phyloP scores from a whole-genome alignment of 2,888 invertebrate species.

The Polyommatus icarus region DNA sequence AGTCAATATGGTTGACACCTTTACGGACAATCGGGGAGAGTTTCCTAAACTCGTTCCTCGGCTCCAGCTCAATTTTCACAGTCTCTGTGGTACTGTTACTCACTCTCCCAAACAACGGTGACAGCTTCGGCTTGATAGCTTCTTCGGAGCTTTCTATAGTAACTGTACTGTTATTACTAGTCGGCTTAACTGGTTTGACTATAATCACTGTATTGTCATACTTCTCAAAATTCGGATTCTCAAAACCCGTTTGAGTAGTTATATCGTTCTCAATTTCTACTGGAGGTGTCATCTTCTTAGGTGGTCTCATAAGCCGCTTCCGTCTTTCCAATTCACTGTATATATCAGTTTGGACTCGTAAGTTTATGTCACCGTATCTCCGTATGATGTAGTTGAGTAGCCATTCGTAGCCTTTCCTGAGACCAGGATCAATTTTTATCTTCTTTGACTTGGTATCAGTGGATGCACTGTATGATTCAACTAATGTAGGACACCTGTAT shows the following conservation, averaged over 20 bases:
- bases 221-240: slow-evolving; percentile 67
- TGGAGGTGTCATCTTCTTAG: slow-evolving; percentile 59
- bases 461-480: slow-evolving; percentile 85
- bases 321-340: slow-evolving; percentile 78
- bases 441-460: slow-evolving; percentile 59
- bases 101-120: slow-evolving; percentile 66
- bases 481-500: slow-evolving; percentile 88
- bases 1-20: slow-evolving; percentile 62
- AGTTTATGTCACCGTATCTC: slow-evolving; percentile 83
- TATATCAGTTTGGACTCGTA: slow-evolving; percentile 83
- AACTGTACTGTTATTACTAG: slow-evolving; percentile 66
- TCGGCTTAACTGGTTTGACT: slow-evolving; percentile 62
- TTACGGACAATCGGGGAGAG: slow-evolving; percentile 67
- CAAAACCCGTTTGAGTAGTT: slow-evolving; percentile 71
- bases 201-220: slow-evolving; percentile 56
- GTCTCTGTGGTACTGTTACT: slow-evolving; percentile 57
- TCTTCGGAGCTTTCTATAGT: slow-evolving; percentile 68
- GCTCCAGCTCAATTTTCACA: slow-evolving; percentile 67
- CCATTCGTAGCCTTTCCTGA: slow-evolving; percentile 86
- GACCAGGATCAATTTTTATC: slow-evolving; percentile 82
- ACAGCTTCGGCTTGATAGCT: slow-evolving; percentile 64
- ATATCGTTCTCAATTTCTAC: slow-evolving; percentile 62
- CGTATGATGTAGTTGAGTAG: slow-evolving; percentile 84
- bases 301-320: slow-evolving; percentile 63
- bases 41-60: slow-evolving; percentile 66